Conservation (phyloP, 2,113 vertebrate species). For the Redunca redunca region DNA sequence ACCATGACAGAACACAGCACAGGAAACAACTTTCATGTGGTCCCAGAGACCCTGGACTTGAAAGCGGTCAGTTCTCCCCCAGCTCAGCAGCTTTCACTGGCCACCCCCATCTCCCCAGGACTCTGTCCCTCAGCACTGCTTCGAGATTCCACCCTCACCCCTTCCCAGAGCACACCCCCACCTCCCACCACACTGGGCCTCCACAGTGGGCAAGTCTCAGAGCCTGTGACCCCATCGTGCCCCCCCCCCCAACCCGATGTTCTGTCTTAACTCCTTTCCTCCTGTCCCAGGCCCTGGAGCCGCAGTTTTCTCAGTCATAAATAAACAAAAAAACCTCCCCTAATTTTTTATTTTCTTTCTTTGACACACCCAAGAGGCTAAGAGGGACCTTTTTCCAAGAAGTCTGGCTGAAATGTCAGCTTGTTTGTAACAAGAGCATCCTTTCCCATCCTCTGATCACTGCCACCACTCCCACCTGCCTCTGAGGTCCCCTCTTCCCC, state of each 20-base stretch:
- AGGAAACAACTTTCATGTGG: rapidly evolving
- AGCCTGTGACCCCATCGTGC: rapidly evolving
- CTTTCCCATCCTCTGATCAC: neutral
- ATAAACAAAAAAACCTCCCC: neutral
- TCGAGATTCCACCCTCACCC: neutral
- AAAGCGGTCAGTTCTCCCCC: neutral
- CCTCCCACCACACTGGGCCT: neutral
- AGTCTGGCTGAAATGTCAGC: neutral
- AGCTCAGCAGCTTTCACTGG: rapidly evolving
- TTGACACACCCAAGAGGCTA: neutral
- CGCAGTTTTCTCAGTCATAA: neutral
- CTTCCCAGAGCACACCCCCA: neutral
- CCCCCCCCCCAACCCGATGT: rapidly evolving
- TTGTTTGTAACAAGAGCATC: neutral
- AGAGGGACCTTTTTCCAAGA: neutral
- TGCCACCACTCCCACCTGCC: rapidly evolving
- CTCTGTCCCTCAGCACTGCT: neutral
- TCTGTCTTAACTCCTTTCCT: neutral
- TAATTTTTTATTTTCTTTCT: neutral
- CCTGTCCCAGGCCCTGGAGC: no score
- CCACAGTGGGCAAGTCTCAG: neutral
- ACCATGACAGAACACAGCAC: neutral
- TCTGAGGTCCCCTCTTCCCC: neutral
- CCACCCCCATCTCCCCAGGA: neutral
- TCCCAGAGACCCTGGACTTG: neutral